A percentile compares a stretch with the other conserved stretches of the same genome.
Evolutionary conservation across 2,797 vertebrate species (phyloP).

Genomic region (Sarcoramphus papa): DNA sequence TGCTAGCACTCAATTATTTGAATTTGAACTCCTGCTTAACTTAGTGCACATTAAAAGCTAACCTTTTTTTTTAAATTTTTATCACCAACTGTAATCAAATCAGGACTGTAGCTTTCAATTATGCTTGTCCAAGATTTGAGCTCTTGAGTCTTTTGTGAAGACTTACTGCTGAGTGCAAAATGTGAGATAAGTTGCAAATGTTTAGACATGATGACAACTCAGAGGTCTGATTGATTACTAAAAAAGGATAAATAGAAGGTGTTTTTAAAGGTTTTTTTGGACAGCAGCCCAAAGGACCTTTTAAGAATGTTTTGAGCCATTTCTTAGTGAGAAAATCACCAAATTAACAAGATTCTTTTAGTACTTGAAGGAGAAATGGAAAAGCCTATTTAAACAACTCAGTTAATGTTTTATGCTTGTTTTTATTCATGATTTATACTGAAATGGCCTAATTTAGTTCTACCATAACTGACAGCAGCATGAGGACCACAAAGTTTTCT

Average conservation of each 20-base stretch:
- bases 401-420: neutral
- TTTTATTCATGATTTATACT: neutral
- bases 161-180: slow-evolving; percentile 31
- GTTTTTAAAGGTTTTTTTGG: slow-evolving; percentile 27
- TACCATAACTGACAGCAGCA: neutral
- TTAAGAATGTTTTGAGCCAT: slow-evolving; percentile 19
- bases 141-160: slow-evolving; percentile 35
- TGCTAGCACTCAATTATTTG: neutral
- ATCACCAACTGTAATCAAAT: slow-evolving; percentile 1
- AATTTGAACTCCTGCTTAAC: slow-evolving; percentile 9
- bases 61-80: neutral
- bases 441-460: neutral
- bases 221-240: slow-evolving; percentile 41
- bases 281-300: neutral
- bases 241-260: slow-evolving; percentile 34
- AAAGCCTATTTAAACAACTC: slow-evolving; percentile 6
- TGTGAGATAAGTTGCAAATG: slow-evolving; percentile 42
- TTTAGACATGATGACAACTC: slow-evolving; percentile 36
- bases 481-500: neutral
- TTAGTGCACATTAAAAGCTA: neutral
- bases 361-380: neutral
- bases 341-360: neutral
- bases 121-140: slow-evolving; percentile 21
- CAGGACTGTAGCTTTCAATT: slow-evolving; percentile 6
- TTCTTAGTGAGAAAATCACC: neutral